Base-by-base conservation (phyloP, 2,888 invertebrate species). In the Ophion ventricosus region DNA sequence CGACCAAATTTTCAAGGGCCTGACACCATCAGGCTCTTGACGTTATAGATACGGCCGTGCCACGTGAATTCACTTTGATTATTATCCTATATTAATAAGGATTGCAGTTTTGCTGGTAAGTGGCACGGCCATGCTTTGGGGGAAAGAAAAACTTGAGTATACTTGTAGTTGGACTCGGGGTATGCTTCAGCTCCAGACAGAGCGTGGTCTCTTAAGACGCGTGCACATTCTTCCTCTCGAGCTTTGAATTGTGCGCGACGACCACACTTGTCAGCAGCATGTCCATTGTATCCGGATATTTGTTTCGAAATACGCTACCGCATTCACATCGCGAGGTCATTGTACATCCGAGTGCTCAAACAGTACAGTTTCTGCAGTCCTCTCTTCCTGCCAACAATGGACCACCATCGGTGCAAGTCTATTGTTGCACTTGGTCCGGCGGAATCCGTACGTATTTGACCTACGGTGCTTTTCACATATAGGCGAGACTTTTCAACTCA, bases 211-310 rank as follows among this genome's bases (percentile, higher is more conserved):
- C 20, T 43, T 11, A 43, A 43, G 43, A 8, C 11, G 14, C 14
- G 43, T 74, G 57, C 57, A 26, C 57, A 35, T n/a, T 26, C 56
- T 23, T 43, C 43, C 43, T 43, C 43, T 43, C 43, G 43, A 43
- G 43, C 14, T 43, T 14, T 10, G 43, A 43, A 43, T 43, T 11
- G 10, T 14, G 43, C 14, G 43, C 43, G 43, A 43, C 43, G 75
- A 82, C 76, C 74, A 61, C 78, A 67, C 80, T 80, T 76, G 67
- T 43, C 40, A 49, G 57, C 14, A 25, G 14, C 57, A 25, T 25
- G 20, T 59, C 82, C 75, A 79, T 84, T 82, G 81, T 82, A 75
- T 82, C 66, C 78, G 73, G 78, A 74, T 82, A 61, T 74, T 63
- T 72, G 72, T 67, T 79, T 76, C 78, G 72, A 78, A 79, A 76